Conservation (phyloP, 2,797 vertebrate species). For the Tokudaia muenninki region DNA sequence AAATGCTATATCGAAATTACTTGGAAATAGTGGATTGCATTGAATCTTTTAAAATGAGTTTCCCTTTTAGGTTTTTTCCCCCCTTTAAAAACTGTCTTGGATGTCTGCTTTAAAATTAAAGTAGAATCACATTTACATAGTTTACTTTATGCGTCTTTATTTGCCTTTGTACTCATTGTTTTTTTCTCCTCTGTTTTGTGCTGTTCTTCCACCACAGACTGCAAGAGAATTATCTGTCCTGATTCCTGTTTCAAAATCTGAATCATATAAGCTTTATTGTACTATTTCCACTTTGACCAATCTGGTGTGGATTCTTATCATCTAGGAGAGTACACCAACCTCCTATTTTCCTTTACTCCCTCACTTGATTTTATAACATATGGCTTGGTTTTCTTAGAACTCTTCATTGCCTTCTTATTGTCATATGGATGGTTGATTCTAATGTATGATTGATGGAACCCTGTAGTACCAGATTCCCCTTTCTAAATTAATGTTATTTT, state of each 20-base stretch:
- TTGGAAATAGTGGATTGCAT: slow-evolving; percentile 73
- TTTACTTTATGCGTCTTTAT: not conserved
- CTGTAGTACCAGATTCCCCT: not conserved
- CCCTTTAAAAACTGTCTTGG: slow-evolving; percentile 25
- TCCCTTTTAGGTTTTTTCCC: slow-evolving; percentile 58
- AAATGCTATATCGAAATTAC: slow-evolving; percentile 76
- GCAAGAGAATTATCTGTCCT: not conserved
- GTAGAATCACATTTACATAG: not conserved
- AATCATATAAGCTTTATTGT: not conserved
- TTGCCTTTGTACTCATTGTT: slow-evolving; percentile 24
- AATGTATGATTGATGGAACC: not conserved
- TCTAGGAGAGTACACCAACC: not conserved
- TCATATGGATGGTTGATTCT: not conserved
- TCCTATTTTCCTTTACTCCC: not conserved
- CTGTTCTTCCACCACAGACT: not conserved
- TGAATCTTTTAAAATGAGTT: slow-evolving; percentile 58
- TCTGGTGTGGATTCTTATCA: not conserved
- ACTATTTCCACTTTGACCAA: not conserved
- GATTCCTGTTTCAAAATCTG: slow-evolving; percentile 24
- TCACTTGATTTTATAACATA: not conserved
- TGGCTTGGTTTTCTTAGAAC: slow-evolving; percentile 6
- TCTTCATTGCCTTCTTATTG: not conserved
- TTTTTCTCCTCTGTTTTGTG: slow-evolving; percentile 30
- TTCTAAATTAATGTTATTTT: slow-evolving; percentile 22
- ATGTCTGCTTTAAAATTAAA: slow-evolving; percentile 33